Conservation (phyloP, 64 coral and sea anemone genomes). For the Montipora sp. region DNA sequence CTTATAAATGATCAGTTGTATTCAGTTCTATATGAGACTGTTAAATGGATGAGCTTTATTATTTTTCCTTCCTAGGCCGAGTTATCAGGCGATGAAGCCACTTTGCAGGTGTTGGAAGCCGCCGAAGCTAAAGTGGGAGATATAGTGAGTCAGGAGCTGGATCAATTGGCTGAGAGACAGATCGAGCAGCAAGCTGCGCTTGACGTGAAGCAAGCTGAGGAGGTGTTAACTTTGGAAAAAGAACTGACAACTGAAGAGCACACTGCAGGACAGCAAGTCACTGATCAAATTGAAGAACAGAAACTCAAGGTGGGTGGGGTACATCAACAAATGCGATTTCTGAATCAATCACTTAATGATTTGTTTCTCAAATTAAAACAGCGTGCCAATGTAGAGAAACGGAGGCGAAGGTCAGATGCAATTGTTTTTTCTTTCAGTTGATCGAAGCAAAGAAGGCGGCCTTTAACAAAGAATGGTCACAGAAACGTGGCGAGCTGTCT, state of each 20-base stretch:
- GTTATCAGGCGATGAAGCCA: slow-evolving; percentile 71
- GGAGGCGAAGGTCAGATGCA: no score
- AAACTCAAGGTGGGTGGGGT: slow-evolving; percentile 79
- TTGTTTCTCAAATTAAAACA: no score
- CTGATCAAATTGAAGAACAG: slow-evolving; percentile 82
- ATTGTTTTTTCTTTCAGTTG: slow-evolving; percentile 42
- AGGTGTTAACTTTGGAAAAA: slow-evolving; percentile 55
- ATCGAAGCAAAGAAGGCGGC: slow-evolving; percentile 87
- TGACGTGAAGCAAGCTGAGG: slow-evolving; percentile 75
- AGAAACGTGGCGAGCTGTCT: slow-evolving; percentile 64
- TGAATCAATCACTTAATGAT: no score
- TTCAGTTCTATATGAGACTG: neutral
- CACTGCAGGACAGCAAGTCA: slow-evolving; percentile 53
- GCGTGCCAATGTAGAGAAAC: no score
- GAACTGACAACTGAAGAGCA: slow-evolving; percentile 58
- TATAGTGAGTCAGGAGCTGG: slow-evolving; percentile 57
- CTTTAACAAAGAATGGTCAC: slow-evolving; percentile 82
- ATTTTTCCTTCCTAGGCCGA: slow-evolving; percentile 60
- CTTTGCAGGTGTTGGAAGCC: slow-evolving; percentile 75
- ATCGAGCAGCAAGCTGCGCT: slow-evolving; percentile 71
- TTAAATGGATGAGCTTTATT: neutral
- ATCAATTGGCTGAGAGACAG: slow-evolving; percentile 71
- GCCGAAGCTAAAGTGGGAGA: slow-evolving; percentile 57
- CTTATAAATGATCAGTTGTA: no score
- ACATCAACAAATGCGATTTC: neutral